Base-by-base conservation (phyloP, 2,888 invertebrate genomes). In the Hypercompe scribonia region DNA sequence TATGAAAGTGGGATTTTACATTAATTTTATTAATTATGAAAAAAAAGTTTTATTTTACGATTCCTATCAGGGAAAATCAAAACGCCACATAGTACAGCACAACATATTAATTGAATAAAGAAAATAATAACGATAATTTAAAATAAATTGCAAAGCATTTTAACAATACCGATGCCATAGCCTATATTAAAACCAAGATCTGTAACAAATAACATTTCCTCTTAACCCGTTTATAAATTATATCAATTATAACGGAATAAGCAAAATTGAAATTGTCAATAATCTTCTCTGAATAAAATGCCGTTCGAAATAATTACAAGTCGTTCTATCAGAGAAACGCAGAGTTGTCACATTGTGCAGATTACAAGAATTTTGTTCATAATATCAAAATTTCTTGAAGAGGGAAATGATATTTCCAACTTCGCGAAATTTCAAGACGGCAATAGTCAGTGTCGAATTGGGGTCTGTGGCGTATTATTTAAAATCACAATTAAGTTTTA, bases 241-340 rank as follows among this genome's bases (percentile, higher is more conserved):
- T 11, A 69, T 24, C 24, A 61, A 61, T 68, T 46, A 46, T 4
- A 39, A 31, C 31, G 39, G 28, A 68, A 68, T 34, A 68, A 68
- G 36, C 50, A 33, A 65, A 69, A 46, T 70, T 69, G 34, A 61
- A 73, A 61, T 69, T 65, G 58, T 28, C 65, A 34, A 73, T 65
- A 69, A 61, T 36, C 33, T 33, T 36, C 15, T 70, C 65, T 36
- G 39, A 70, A 73, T 69, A 61, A 58, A 36, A 73, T 70, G 42
- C 34, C 33, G 18, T 42, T 39, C 46, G 36, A 66, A 70, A 73
- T 73, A 61, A 72, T 69, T 73, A 66, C 46, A 42, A 65, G 46
- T 0, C 13, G 28, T 64, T 73, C 10, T 66, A 64, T 66, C 24
- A 46, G 33, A 63, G 68, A 65, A 73, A 65, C 61, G 28, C 46